Evolutionary conservation across 2,888 invertebrate genomes (phyloP), one percentile per base, ranked within the genome.

Genomic region (Pachycephus smyrnensis): DNA sequence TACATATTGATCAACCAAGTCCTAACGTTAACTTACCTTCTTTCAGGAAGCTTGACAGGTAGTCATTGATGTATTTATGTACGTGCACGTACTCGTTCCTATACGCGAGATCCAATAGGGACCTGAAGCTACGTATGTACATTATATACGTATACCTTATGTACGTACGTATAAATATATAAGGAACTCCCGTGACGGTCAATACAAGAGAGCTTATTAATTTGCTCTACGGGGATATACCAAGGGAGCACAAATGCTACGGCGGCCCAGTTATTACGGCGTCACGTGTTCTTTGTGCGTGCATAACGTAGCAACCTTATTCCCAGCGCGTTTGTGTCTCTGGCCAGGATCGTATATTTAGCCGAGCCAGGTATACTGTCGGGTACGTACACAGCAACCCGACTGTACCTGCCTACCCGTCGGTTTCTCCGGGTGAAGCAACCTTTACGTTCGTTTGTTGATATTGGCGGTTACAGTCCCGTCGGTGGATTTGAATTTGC

Each of bases 61-160:
- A 55, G 55, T 15, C 55, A 55, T 55, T 55, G 37, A 33, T 74
- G n/a, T 74, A 74, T 74, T 15, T 74, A 74, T 31, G 32, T 36
- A 74, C 74, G 55, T 68, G 36, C 30, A 71, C 55, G 55, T 55
- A 55, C 23, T 55, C 76, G 76, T 35, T 40, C 35, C n/a, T 73
- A 40, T 55, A 32, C 68, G 23, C 73, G 30, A 12, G n/a, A 32
- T 73, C 55, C 76, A 40, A 40, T 33, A 30, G 32, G 23, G 71
- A 71, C 71, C 1, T 33, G 11, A 6, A 6, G 12, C 30, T 55
- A 55, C 23, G 23, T 55, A 9, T 23, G 40, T 9, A 55, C 55
- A 23, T 55, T 55, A 55, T 55, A 55, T 55, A 55, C 55, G 36
- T 30, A 55, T 32, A 30, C 30, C 32, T 77, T 71, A 75, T 71